Conservation (phyloP, 2,797 vertebrate genomes). For the Myotis findleyi region DNA sequence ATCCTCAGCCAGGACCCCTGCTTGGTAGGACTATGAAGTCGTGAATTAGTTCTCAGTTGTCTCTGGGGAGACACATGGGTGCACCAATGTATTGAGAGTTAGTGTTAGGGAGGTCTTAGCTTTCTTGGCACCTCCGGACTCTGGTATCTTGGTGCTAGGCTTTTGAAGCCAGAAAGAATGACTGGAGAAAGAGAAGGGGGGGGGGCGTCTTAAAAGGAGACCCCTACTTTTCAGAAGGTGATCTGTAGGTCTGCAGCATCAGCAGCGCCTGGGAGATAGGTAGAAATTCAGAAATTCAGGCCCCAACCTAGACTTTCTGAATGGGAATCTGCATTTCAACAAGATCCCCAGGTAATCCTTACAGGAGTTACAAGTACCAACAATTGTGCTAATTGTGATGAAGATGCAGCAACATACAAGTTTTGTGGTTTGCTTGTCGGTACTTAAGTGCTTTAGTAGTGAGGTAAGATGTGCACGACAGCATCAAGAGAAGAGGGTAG, state of each 20-base stretch:
- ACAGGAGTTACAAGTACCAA: neutral
- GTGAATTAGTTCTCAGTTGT: conserved; percentile 6
- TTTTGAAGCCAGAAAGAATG: conserved; percentile 32
- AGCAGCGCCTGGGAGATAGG: neutral
- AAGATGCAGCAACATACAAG: neutral
- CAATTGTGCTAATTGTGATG: neutral
- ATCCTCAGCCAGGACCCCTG: conserved; percentile 18
- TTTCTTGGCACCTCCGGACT: neutral
- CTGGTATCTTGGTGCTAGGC: neutral
- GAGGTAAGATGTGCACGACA: neutral
- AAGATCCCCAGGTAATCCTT: neutral
- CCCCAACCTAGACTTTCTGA: neutral
- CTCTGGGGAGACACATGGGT: neutral
- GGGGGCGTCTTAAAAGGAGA: conserved; percentile 39
- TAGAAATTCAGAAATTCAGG: conserved; percentile 37
- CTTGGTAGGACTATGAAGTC: neutral
- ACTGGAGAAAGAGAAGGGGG: neutral
- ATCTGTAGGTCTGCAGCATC: neutral
- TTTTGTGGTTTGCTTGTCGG: conserved; percentile 7
- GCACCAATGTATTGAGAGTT: neutral
- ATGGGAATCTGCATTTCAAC: conserved; percentile 34
- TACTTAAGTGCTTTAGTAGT: neutral
- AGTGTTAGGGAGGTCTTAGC: neutral
- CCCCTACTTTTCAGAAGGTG: neutral
- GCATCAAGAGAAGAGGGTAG: neutral